These are phyloP conservation scores for Felis catus DNA, from an alignment of 2,113 vertebrate species.

Conservation along the genomic window F.catus_Fca126_mat1.0 CM031416.1:53048501-53049000, in stretches of 20 bases:
- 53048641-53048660: neutral
- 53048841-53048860: neutral
- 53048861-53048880: neutral
- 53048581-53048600: neutral
- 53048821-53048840: neutral
- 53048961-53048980: neutral
- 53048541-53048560: neutral
- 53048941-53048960: neutral
- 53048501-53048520: neutral
- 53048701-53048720: neutral
- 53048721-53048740: neutral
- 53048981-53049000: neutral
- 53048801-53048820: neutral
- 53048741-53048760: neutral
- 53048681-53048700: neutral
- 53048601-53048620: neutral
- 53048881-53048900: neutral
- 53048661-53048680: neutral
- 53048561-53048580: neutral
- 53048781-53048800: neutral
- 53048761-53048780: neutral
- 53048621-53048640: neutral
- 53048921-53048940: neutral
- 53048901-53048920: neutral
- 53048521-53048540: neutral